These are phyloP conservation scores for Acrocephalus scirpaceus DNA, from an alignment of 2,797 vertebrate species.

Conservation along the genomic window DNA sequence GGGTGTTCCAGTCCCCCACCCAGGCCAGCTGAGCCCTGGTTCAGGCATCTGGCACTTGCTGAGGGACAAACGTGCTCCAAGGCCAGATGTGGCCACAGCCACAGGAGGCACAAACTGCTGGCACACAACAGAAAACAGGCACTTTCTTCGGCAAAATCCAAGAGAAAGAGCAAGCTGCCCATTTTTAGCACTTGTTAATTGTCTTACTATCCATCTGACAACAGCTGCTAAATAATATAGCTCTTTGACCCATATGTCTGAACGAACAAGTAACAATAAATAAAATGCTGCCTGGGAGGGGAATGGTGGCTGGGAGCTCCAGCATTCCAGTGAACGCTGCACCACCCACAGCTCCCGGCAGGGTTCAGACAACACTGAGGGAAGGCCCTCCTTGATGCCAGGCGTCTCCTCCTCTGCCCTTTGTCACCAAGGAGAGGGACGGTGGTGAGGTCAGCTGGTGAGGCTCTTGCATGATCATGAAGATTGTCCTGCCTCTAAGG, in stretches of 20 bases:
- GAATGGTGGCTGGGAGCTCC: neutral
- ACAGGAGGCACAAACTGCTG: neutral
- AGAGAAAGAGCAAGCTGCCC: neutral
- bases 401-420: neutral
- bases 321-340: neutral
- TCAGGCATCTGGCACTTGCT: rapidly evolving
- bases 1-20: neutral
- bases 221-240: conserved; percentile 15
- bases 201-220: conserved; percentile 43
- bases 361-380: rapidly evolving
- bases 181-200: conserved; percentile 36
- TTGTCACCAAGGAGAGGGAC: neutral
- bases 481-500: neutral
- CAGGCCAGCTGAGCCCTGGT: neutral
- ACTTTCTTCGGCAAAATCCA: conserved; percentile 4
- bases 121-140: neutral
- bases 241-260: conserved; percentile 2
- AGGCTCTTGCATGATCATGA: neutral
- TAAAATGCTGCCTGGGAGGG: neutral
- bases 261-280: neutral
- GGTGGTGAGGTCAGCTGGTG: rapidly evolving
- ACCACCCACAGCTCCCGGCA: neutral
- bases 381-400: rapidly evolving
- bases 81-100: neutral
- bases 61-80: neutral